Base-by-base conservation (phyloP, 2,797 vertebrate genomes). In the Pyrocephalus nanus region DNA sequence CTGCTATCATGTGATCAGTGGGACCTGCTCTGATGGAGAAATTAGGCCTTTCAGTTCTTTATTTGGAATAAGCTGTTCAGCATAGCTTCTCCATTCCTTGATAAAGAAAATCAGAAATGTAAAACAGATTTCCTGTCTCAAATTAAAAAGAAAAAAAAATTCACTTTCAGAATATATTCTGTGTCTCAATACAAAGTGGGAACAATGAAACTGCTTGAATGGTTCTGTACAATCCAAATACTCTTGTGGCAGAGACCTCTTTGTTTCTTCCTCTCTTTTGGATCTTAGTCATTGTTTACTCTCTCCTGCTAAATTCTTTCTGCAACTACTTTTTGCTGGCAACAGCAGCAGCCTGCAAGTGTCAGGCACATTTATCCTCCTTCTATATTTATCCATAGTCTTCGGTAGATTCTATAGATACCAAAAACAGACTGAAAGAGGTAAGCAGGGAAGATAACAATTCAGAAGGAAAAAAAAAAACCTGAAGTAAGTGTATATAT, bases 321-420 rank as follows among this genome's bases (percentile, higher is more conserved):
- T 88, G 91, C 61, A 65, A 70, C 65, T 77, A 83, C 69, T 72
- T 93, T 84, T 72, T 84, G 50, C 66, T 86, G 70, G 61, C 2
- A 50, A 74, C 61, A 93, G 48, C 45, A 86, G 65, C 42, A 92
- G 76, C 53, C 80, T 92, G 76, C 38, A 78, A 92, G 62, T 67
- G 34, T 90, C 90, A 90, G 76, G 65, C 38, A 86, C 42, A 92
- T 96, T 93, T 92, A 92, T 96, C 34, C 45, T 77, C 50, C 36
- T 88, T 83, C 90, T 94, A 57, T 90, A 93, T 96, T 93, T 94
- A 94, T 88, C 61, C 45, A 61, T 34, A 72, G 57, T 84, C 72
- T 93, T 77, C 34, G 15, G 53, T 65, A 74, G 47, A 72, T 61
- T 84, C 69, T 65, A 47, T 60, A 67, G 36, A n/a, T 67, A 76